Evolutionary conservation across 1,140 invertebrate species (phyloP).

Genomic region (Asbolus verrucosus): DNA sequence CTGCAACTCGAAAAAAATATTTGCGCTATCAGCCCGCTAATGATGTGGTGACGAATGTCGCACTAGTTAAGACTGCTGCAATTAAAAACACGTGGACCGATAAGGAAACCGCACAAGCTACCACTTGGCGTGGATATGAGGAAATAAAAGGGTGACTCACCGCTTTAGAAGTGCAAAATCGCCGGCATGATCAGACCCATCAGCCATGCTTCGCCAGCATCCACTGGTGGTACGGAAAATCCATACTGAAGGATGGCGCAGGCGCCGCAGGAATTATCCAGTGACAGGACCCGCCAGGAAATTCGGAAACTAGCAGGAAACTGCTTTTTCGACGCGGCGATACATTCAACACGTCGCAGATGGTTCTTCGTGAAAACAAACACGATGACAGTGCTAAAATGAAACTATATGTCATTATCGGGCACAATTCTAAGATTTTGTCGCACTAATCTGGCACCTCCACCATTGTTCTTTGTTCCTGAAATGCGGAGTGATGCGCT

Average conservation of each 20-base stretch:
- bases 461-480: slow-evolving; percentile 17
- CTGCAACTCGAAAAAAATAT: too few relatives aligned
- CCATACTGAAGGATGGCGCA: slow-evolving; percentile 48
- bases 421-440: too few relatives aligned
- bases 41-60: slow-evolving; percentile 1
- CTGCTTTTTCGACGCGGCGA: slow-evolving; percentile 23
- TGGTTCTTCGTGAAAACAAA: too few relatives aligned
- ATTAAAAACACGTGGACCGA: too few relatives aligned
- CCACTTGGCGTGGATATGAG: background rate
- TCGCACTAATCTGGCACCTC: slow-evolving; percentile 1
- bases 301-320: slow-evolving; percentile 1
- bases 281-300: slow-evolving; percentile 2
- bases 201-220: slow-evolving; percentile 47
- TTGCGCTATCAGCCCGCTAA: too few relatives aligned
- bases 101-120: slow-evolving; percentile 17
- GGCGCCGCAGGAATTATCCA: slow-evolving; percentile 39
- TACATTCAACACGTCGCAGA: too few relatives aligned
- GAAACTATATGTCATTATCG: too few relatives aligned
- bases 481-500: too few relatives aligned
- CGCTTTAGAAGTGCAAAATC: slow-evolving; percentile 48
- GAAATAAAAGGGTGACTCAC: slow-evolving; percentile 42
- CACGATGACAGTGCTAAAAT: too few relatives aligned
- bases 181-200: slow-evolving; percentile 49
- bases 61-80: background rate
- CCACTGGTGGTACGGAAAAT: slow-evolving; percentile 49